Evolutionary conservation across 2,888 invertebrate genomes (phyloP), one percentile per base, ranked within the genome.

Genomic region (Pheosia tremula): DNA sequence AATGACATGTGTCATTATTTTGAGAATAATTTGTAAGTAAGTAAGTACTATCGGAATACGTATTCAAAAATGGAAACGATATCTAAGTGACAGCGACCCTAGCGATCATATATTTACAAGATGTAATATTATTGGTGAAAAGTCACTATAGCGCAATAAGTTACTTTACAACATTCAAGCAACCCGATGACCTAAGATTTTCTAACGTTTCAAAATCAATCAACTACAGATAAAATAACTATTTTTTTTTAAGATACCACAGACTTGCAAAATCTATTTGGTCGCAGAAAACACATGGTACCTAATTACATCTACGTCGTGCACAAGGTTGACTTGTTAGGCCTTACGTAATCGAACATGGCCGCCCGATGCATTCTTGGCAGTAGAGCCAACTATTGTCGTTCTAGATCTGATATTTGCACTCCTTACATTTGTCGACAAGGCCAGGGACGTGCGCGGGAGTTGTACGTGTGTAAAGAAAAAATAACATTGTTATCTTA

Each of bases 281-380:
- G 43, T 43, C 43, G 13, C 24, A 52, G 37, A 52, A 24, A 24
- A 56, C 41, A 41, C n/a, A 56, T 41, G 56, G 56, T 63, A 24
- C 24, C 24, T 24, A 62, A 66, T 63, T 64, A 59, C 38, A 57
- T 62, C 37, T 38, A 68, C 64, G 69, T 71, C 70, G 72, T 59
- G 61, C 72, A 24, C 24, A 74, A 67, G 73, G 75, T 75, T 75
- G 76, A 50, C 64, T 64, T 66, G 67, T 68, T 62, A 63, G 67
- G 76, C 72, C 68, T 81, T 71, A 72, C 71, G 73, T 75, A 75
- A 82, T 65, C 45, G 69, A 78, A 79, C 63, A 77, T 77, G 78
- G 71, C 77, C 61, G 63, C 56, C 36, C 64, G 66, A 60, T 84
- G 84, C 85, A 87, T 85, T 83, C 81, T 82, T 86, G 85, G 86